Percentiles rank a stretch among this genome's conserved stretches.
These are phyloP conservation scores for Camptogramma bilineatum DNA, from an alignment of 2,888 invertebrate genomes.

Conservation along the genomic window DNA sequence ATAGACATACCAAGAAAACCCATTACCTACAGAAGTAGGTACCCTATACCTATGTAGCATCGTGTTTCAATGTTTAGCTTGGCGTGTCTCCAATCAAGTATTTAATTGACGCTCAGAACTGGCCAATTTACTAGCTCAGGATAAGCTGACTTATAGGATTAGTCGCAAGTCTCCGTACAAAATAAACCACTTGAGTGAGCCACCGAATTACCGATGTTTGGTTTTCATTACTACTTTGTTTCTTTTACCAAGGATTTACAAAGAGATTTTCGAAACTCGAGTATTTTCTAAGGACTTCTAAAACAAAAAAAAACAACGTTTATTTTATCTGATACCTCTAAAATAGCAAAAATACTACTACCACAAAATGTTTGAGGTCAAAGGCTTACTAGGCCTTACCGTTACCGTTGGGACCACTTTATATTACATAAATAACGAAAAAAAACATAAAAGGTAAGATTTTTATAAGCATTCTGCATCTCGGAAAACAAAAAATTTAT, in stretches of 20 bases:
- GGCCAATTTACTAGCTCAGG: slow-evolving; percentile 24
- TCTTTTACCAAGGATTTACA: neutral
- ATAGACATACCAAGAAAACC: neutral
- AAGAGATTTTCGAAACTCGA: neutral
- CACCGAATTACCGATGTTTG: slow-evolving; percentile 9
- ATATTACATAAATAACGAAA: neutral
- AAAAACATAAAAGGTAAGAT: neutral
- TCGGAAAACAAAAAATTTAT: neutral
- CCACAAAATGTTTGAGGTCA: too few relatives aligned
- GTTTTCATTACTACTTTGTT: slow-evolving; percentile 12
- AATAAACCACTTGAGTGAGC: slow-evolving; percentile 14
- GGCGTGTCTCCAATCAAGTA: slow-evolving; percentile 29
- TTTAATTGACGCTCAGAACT: slow-evolving; percentile 28
- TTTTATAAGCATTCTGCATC: neutral
- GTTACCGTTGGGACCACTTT: neutral
- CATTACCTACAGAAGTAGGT: too few relatives aligned
- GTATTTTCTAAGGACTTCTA: neutral
- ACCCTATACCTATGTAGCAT: neutral
- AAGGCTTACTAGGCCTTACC: too few relatives aligned
- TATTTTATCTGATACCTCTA: neutral
- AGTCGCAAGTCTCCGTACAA: slow-evolving; percentile 15
- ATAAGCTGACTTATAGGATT: slow-evolving; percentile 29
- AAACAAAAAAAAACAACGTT: neutral
- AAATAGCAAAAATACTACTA: too few relatives aligned
- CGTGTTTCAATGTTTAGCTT: slow-evolving; percentile 14